Percentiles rank a stretch among this genome's conserved stretches.
These are phyloP conservation scores for Lordiphosa andalusiaca DNA, from an alignment of 2,888 invertebrate genomes.

Conservation along the genomic window DNA sequence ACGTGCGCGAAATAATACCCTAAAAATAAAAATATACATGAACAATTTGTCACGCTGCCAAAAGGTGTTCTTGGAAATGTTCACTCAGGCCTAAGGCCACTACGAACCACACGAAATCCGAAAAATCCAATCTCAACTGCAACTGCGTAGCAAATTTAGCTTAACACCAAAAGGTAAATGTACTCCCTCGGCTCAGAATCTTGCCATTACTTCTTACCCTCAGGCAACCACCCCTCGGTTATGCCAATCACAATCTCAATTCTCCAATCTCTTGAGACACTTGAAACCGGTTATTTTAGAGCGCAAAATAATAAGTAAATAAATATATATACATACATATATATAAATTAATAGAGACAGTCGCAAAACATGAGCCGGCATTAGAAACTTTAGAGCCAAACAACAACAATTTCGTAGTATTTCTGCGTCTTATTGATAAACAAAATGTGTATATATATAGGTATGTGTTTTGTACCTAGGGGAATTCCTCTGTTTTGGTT, in stretches of 20 bases:
- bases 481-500: background rate
- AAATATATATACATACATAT: background rate
- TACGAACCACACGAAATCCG: slow-evolving; percentile 1
- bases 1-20: slow-evolving; percentile 16
- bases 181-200: background rate
- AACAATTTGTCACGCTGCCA: slow-evolving; percentile 58
- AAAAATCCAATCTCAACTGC: background rate
- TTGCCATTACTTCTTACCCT: slow-evolving; percentile 1
- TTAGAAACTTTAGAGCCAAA: slow-evolving; percentile 20
- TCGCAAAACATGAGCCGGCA: slow-evolving; percentile 42
- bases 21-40: slow-evolving; percentile 18
- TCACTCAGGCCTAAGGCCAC: slow-evolving; percentile 33
- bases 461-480: too few relatives aligned
- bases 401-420: slow-evolving; percentile 22
- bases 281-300: slow-evolving; percentile 51
- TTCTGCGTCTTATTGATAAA: slow-evolving; percentile 50
- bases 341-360: too few relatives aligned
- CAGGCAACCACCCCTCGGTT: slow-evolving; percentile 3
- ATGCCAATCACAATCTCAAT: background rate
- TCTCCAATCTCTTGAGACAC: slow-evolving; percentile 46
- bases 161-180: background rate
- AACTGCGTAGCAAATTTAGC: slow-evolving; percentile 49
- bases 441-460: slow-evolving; percentile 28
- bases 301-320: slow-evolving; percentile 3
- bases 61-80: slow-evolving; percentile 44